These are phyloP conservation scores for Petaurus breviceps DNA, from an alignment of 2,113 vertebrate genomes.

Conservation along the genomic window DNA sequence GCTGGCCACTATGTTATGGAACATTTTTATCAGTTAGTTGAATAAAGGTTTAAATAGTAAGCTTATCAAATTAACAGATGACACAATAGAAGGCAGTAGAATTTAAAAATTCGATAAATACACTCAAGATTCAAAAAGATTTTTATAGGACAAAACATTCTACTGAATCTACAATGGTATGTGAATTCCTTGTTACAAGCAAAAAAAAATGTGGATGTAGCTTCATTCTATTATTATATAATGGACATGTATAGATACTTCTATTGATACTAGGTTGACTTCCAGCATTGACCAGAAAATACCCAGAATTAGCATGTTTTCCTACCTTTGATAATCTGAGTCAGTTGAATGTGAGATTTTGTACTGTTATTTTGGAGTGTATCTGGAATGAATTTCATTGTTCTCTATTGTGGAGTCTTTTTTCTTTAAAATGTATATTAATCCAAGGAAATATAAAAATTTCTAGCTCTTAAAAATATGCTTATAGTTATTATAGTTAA, in stretches of 20 bases:
- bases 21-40: background rate
- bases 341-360: background rate
- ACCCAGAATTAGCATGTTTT: background rate
- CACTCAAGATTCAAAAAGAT: background rate
- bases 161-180: background rate
- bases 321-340: background rate
- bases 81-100: background rate
- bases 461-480: background rate
- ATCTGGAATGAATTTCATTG: background rate
- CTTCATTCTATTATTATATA: background rate
- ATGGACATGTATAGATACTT: background rate
- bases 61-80: background rate
- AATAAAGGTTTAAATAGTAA: background rate
- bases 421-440: background rate
- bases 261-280: background rate
- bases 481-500: background rate
- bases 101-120: background rate
- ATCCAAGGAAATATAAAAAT: background rate
- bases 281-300: background rate
- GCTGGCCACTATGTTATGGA: background rate
- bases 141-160: background rate
- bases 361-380: too few species aligned
- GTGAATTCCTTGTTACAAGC: background rate
- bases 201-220: background rate
- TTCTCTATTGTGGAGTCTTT: background rate